Evolutionary conservation across 2,113 vertebrate species (phyloP).

Genomic region (Zosterops pallidus): DNA sequence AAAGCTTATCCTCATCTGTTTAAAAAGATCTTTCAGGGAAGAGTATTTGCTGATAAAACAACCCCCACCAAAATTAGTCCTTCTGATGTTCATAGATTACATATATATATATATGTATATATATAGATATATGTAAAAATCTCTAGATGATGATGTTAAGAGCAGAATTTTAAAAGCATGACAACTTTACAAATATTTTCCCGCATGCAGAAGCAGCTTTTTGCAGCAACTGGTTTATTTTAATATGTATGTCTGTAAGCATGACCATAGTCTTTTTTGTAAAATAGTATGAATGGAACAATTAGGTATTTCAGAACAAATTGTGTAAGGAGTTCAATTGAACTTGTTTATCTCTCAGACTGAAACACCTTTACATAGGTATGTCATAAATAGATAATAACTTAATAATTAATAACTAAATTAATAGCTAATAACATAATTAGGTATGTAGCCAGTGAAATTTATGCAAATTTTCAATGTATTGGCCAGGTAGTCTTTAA

Average conservation of each 20-base stretch:
- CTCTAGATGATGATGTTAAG: background rate
- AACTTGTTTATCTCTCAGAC: background rate
- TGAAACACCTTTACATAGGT: background rate
- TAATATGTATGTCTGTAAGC: constrained; percentile 26
- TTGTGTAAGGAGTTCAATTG: background rate
- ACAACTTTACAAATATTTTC: constrained; percentile 7
- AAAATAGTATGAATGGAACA: background rate
- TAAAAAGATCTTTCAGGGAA: constrained; percentile 44
- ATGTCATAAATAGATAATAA: background rate
- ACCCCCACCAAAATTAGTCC: background rate
- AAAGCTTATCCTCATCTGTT: background rate
- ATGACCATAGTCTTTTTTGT: constrained; percentile 46
- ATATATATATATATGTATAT: background rate
- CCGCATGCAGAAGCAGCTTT: constrained; percentile 40
- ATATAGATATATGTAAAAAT: background rate
- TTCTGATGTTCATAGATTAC: background rate
- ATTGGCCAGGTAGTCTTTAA: background rate
- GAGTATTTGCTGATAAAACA: background rate
- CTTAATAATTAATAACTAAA: background rate
- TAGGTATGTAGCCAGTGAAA: background rate
- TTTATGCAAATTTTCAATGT: background rate
- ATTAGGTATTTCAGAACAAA: background rate
- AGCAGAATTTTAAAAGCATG: constrained; percentile 49
- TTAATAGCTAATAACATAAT: background rate
- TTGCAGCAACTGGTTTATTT: constrained; percentile 29